Base-by-base conservation (phyloP, 2,113 vertebrate species). In the Ictidomys tridecemlineatus region DNA sequence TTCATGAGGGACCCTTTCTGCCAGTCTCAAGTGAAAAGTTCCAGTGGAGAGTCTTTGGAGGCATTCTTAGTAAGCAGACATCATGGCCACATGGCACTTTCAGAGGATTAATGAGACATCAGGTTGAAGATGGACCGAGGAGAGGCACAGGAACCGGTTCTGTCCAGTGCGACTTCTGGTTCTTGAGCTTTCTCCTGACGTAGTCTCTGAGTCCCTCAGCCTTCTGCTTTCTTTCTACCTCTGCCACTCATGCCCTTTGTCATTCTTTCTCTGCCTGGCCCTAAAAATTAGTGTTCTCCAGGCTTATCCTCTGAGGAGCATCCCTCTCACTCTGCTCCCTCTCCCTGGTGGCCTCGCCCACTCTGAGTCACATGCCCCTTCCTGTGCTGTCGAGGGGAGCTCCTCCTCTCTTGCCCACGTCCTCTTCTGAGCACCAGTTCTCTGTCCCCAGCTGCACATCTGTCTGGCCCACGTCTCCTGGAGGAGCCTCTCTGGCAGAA, bases 341-440 rank as follows among this genome's bases (percentile, higher is more conserved):
- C 4, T 70, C 67, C 28, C 20, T 37, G 34, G 53, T 5, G 45
- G 72, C n/a, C 77, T 82, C 34, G 5, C 16, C 53, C 24, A 0
- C 13, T 34, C 8, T 82, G 34, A 17, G 39, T 53, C 56, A 20
- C 51, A 14, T 0, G 8, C 2, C 9, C 4, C 0, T 45, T 39
- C 79, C 6, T 4, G 34, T 20, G 85, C 32, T 28, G 12, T 4
- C 28, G 56, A 69, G 56, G 16, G 0, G 17, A 53, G 28, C 3
- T 0, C 2, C 14, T 11, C 3, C 5, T 63, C 16, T 11, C 32
- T 32, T 28, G 2, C 39, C 84, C 10, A 7, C 3, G 2, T 4
- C 32, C 20, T 37, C 16, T 30, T 28, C 70, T 9, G 56, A 65
- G 32, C 24, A 22, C 39, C 48, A 10, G 58, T 73, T 88, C 61